Evolutionary conservation across 92 coral and sea anemone genomes (phyloP), one percentile per base, ranked within the genome.

Genomic region (Epizoanthus fatuus): DNA sequence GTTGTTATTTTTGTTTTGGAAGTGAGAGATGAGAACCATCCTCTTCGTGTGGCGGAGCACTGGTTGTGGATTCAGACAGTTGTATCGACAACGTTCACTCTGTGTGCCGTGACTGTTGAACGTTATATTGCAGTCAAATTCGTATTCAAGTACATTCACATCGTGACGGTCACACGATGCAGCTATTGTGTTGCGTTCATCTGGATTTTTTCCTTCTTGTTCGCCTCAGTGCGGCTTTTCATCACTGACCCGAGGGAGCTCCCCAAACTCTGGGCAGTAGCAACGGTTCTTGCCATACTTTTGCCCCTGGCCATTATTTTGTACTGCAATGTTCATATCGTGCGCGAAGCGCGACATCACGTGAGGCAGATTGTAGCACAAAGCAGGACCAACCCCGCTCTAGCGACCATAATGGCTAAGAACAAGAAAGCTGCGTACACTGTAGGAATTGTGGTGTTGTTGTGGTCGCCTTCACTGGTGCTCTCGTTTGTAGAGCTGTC

Each of bases 11-110:
- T 75, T 45, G 53, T 88, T 8, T 59, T 83, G 29, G 63, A 88
- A 37, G 75, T 83, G 7, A 29, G 65, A 74, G 76, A 87, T 35
- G 92, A 88, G 29, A 76, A 69, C 62, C 70, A 75, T 17, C 80
- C 80, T 17, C 72, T 83, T 7, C 85, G 87, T 12, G 74, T 82
- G 7, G 80, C 71, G 11, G 83, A 86, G 29, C 95, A 94, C 56
- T 94, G 95, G 95, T 82, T 94, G 3, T 94, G 95, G 98, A 88
- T 94, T 39, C 95, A 94, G 56, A 88, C 93, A 16, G 87, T 92
- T 14, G 86, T 92, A n/a, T 80, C 93, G 4, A 86, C 98, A 3
- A 85, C 98, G 1, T 84, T 94, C 53, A 94, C 91, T 65, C 83
- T 94, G 37, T 91, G 95, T 63, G 93, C 98, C 11, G 98, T 94